Percentiles rank a stretch among this genome's conserved stretches.
phyloP scores from a whole-genome alignment of 2,888 invertebrate genomes.

The Penaeus monodon region DNA sequence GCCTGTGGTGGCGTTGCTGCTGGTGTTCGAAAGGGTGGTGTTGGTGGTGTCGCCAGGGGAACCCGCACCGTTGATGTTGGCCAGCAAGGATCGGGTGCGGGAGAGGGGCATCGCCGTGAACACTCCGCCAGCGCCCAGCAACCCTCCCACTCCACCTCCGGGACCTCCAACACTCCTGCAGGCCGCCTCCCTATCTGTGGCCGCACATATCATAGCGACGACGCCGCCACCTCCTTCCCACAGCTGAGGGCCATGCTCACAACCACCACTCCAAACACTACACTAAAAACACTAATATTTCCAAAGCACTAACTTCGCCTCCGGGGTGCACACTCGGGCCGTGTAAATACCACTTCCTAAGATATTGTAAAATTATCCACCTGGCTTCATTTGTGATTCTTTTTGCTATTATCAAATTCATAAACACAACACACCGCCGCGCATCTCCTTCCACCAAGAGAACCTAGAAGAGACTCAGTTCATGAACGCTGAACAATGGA shows the following conservation, averaged over 20 bases:
- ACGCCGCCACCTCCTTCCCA: constrained; percentile 44
- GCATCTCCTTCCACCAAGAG: constrained; percentile 52
- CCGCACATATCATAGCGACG: constrained; percentile 65
- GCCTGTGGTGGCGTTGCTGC: constrained; percentile 49
- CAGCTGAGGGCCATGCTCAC: constrained; percentile 41
- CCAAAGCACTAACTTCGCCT: constrained; percentile 4
- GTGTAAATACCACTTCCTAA: constrained; percentile 40
- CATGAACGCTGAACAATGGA: constrained; percentile 64
- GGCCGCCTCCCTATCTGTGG: constrained; percentile 61
- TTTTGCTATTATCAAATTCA: constrained; percentile 48
- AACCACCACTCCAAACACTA: constrained; percentile 28
- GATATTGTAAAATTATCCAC: constrained; percentile 48
- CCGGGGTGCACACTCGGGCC: constrained; percentile 14
- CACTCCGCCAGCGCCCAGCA: constrained; percentile 43
- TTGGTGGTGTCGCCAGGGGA: constrained; percentile 47
- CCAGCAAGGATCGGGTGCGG: constrained; percentile 70
- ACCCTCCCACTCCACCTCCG: constrained; percentile 54
- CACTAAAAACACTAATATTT: constrained; percentile 27
- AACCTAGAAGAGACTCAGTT: constrained; percentile 60
- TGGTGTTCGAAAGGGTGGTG: constrained; percentile 55
- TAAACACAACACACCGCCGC: constrained; percentile 49
- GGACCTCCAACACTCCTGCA: constrained; percentile 54
- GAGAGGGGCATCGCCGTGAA: constrained; percentile 69
- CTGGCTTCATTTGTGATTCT: constrained; percentile 50
- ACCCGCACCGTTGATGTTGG: constrained; percentile 70